Evolutionary conservation across 1,140 invertebrate species (phyloP), one percentile per base, ranked within the genome.

Genomic region (Limonius californicus): DNA sequence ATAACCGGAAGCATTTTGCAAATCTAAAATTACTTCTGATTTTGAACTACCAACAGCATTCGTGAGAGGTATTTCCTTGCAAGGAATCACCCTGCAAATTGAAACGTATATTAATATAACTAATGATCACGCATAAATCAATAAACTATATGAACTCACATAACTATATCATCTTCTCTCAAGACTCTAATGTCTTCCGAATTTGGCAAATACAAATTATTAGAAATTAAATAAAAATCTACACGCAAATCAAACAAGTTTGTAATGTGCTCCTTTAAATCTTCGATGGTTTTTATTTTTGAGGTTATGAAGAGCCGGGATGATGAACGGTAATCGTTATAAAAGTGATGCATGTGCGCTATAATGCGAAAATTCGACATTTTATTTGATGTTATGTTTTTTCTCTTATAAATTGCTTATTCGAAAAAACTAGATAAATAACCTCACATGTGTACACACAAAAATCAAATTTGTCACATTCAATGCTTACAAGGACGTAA

Each of bases 301-400:
- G 8, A 12, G 35, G 35, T 12, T 39, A 39, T 39, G n/a, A 6
- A 39, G 2, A 39, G 3, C 2, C 35, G 35, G n/a, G 7, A 39
- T 39, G 35, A 39, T 39, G 35, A 2, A 6, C 35, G 35, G 2
- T 39, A 12, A 39, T 39, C 35, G 8, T 2, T 2, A 39, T 18
- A 50, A 19, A 50, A 50, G 14, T 50, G 19, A 16, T 50, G 4
- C 16, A 30, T 27, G 12, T 3, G 54, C 14, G 15, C 61, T 64
- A 62, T 64, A 55, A 39, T 39, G n/a, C 35, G 35, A 39, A 39
- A 27, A 39, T 12, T 39, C 3, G 2, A 6, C n/a, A 39, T 39
- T 12, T 39, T 39, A 2, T 4, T 32, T 32, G 27, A 6, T 4
- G 4, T 32, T 32, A 32, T 4, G 11, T 32, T 32, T 32, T 32